Evolutionary conservation across 1,140 invertebrate genomes (phyloP), one percentile per base, ranked within the genome.

Genomic region (Drosophila lacertosa): DNA sequence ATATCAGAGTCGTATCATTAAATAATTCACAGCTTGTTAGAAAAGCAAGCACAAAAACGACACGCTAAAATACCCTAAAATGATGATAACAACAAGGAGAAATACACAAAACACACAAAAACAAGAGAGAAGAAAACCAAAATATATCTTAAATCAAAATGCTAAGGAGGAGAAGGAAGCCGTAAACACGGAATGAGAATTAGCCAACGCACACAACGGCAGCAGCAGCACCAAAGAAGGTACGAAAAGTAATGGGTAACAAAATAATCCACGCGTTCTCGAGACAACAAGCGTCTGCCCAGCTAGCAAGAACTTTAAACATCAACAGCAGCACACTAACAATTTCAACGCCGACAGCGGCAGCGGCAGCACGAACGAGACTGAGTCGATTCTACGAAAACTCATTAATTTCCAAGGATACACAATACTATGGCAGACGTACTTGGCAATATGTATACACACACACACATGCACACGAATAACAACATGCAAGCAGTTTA

Each of bases 361-460:
- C 50, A 44, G 37, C 47, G n/a, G 32, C 39, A 20, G 48, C 39
- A 64, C 55, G 40, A 71, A 59, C 54, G 39, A 40, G 58, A 47
- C 48, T 53, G 33, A 22, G 51, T 40, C 42, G 66, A 80, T 82
- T 81, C 78, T 63, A 64, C 58, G 78, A 82, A 82, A 77, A 77
- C 62, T 77, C 66, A 82, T 82, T 82, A 77, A 82, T 77, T 82
- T 82, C 58, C 70, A 82, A 82, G 70, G 70, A 82, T 82, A 74
- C 64, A 57, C 63, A 60, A 58, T 42, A 65, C 57, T 48, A 33
- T 16, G 24, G 15, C 40, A 62, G 32, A 44, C 40, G 48, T 69
- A 51, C 44, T 53, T 60, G 40, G 16, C n/a, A 29, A 47, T 53
- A 44, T 16, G 20, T 40, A 59, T 40, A 16, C 13, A 35, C 18